Evolutionary conservation across 2,797 vertebrate species (phyloP), one percentile per base, ranked within the genome.

Genomic region (Sphenodon punctatus): DNA sequence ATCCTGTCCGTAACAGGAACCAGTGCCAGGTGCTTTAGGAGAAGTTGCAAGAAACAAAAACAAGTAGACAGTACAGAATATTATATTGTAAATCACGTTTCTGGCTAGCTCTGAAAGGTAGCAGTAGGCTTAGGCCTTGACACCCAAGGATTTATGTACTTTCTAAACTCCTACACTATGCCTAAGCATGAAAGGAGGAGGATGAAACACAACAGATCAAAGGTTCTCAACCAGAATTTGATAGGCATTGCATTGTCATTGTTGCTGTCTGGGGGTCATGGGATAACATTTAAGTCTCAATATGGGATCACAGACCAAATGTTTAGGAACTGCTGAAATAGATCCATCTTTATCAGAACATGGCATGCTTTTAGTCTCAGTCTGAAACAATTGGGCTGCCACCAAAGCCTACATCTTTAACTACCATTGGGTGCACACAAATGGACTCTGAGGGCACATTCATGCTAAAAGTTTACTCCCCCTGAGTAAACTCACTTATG

Each of bases 161-260:
- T 85, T 88, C 85, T 88, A 82, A 67, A 51, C 51, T 77, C 67
- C 68, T 14, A 79, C 85, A 90, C 88, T 84, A 10, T 0, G 8
- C 15, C 87, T 60, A 73, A 48, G 70, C 46, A 0, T 81, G 84
- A 88, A 79, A 70, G 88, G 85, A 78, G 79, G 87, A 80, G 68
- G 82, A 75, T 10, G 77, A 42, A 73, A 75, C 87, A 63, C 88
- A 73, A 74, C 4, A 8, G 7, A 34, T 56, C 75, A 27, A 10
- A 22, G 80, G 70, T 36, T n/a, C n/a, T n/a, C n/a, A n/a, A n/a
- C n/a, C n/a, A n/a, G n/a, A n/a, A n/a, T n/a, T n/a, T n/a, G n/a
- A n/a, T n/a, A n/a, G n/a, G n/a, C n/a, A n/a, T n/a, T n/a, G n/a
- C n/a, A n/a, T n/a, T n/a, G n/a, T n/a, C n/a, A n/a, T n/a, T n/a